phyloP scores from a whole-genome alignment of 2,797 vertebrate genomes.

The Liasis olivaceus region DNA sequence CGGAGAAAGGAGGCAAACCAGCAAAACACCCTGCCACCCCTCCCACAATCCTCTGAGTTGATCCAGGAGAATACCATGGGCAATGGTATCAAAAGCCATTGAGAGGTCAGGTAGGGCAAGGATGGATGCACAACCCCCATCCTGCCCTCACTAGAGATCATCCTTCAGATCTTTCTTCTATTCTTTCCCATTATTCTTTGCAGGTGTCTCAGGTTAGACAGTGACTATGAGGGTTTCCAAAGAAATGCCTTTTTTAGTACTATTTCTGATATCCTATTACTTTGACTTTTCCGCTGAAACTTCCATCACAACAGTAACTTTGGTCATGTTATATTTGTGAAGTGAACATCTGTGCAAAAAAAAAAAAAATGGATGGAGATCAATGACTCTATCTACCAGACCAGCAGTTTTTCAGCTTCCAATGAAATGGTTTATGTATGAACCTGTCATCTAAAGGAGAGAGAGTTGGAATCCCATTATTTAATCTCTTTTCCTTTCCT shows the following conservation, averaged over 20 bases:
- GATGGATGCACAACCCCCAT: too few species aligned
- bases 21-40: too few species aligned
- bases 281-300: neutral
- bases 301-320: neutral
- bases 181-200: neutral
- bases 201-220: neutral
- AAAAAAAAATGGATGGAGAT: neutral
- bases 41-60: too few species aligned
- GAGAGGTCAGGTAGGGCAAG: too few species aligned
- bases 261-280: neutral
- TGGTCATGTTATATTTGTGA: neutral
- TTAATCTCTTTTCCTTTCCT: constrained; percentile 11
- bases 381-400: neutral
- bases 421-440: constrained; percentile 4
- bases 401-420: neutral
- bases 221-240: neutral
- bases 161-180: neutral
- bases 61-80: too few species aligned
- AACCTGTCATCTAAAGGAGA: constrained; percentile 22
- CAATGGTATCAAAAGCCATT: too few species aligned
- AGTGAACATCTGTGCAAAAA: neutral
- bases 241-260: neutral
- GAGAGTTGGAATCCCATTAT: constrained; percentile 7
- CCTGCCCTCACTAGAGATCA: too few species aligned
- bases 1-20: too few species aligned